Base-by-base conservation (phyloP, 2,797 vertebrate genomes). In the Pteropus rufus region DNA sequence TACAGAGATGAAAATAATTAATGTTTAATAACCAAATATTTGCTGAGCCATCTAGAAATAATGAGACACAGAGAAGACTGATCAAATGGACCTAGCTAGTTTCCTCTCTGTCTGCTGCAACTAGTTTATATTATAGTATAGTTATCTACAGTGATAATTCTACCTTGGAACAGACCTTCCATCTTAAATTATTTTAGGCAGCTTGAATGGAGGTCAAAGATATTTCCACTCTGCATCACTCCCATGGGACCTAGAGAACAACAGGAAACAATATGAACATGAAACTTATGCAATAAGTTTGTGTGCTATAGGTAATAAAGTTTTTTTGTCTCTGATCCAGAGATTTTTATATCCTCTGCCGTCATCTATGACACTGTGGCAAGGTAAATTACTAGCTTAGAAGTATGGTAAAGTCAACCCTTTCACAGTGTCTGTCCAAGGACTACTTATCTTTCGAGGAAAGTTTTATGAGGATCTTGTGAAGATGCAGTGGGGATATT, bases 201-300 rank as follows among this genome's bases (percentile, higher is more conserved):
- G 15, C 67, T 65, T 67, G n/a, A 9, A 15, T 8, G 44, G 60
- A 84, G 24, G 15, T 52, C 81, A 52, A 36, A 36, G 44, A 15
- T 84, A 44, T 52, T 67, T 64, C 62, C n/a, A 23, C 5, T 83
- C 4, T 64, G 6, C 14, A 21, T 67, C 0, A 9, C 4, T 21
- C 14, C 1, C 3, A 52, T 19, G 18, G 9, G 3, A 56, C 2
- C 75, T 44, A 29, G 10, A 2, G 1, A 3, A 0, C 19, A 72
- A 79, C 18, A 5, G 16, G 21, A 56, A 54, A 16, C 10, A 12
- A 16, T 46, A 2, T 2, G 0, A 85, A 44, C 56, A 21, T 16
- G 41, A 54, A 49, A 70, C 2, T 9, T 5, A 14, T 26, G 14
- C 0, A 44, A 16, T 49, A 49, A 49, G 49, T 72, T 81, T 90